Conservation (phyloP, 1,140 invertebrate species). For the Steinernema khuongi region DNA sequence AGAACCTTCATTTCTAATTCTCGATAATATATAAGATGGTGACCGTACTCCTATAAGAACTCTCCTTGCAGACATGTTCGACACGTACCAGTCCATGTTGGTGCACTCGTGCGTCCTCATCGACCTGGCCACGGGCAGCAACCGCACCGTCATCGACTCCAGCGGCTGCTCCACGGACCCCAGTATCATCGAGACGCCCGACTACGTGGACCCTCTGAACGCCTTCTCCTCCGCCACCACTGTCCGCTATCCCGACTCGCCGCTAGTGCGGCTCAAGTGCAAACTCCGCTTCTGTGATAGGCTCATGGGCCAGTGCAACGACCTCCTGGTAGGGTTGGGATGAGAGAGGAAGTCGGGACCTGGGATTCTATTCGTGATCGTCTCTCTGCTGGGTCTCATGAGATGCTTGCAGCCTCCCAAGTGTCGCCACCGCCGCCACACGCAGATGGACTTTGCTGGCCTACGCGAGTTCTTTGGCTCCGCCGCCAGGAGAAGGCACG, state of each 20-base stretch:
- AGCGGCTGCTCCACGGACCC: not conserved
- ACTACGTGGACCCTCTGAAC: not conserved
- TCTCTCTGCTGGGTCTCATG: too few relatives aligned
- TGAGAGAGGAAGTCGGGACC: not conserved
- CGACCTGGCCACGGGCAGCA: not conserved
- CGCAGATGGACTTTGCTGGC: not conserved
- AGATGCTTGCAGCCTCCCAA: not conserved
- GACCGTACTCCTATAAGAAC: too few relatives aligned
- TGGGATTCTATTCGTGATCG: too few relatives aligned
- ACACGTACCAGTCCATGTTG: not conserved
- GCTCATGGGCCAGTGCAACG: not conserved
- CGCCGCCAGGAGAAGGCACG: not conserved
- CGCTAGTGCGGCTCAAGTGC: slow-evolving; percentile 8
- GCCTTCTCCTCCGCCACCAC: not conserved
- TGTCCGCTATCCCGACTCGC: not conserved
- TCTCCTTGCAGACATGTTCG: not conserved
- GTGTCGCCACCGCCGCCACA: not conserved
- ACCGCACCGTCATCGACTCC: slow-evolving; percentile 1
- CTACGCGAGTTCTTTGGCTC: not conserved
- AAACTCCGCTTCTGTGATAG: not conserved
- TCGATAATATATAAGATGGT: too few relatives aligned
- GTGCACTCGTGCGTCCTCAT: slow-evolving; percentile 19
- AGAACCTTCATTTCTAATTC: too few relatives aligned
- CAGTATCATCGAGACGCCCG: not conserved
- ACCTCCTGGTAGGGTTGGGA: not conserved